Conservation (phyloP, 2,888 invertebrate species). For the Sycophila texana region DNA sequence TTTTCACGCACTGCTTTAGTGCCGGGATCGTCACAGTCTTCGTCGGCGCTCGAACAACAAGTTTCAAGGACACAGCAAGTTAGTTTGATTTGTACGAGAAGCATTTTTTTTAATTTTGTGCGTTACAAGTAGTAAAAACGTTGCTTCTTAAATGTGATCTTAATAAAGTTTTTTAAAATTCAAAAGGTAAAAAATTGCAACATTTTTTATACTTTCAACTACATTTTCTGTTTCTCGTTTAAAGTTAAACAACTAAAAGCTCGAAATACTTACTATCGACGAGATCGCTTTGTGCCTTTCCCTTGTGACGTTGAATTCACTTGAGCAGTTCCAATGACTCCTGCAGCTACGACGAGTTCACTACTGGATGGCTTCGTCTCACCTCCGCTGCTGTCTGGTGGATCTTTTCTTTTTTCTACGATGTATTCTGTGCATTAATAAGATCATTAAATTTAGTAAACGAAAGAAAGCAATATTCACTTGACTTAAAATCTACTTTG, state of each 20-base stretch:
- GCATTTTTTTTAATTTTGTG: neutral
- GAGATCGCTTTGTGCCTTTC: slow-evolving; percentile 82
- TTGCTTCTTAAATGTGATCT: neutral
- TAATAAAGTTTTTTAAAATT: neutral
- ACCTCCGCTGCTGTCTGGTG: slow-evolving; percentile 82
- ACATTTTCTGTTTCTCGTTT: no score
- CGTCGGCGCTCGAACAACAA: slow-evolving; percentile 90
- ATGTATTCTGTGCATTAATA: slow-evolving; percentile 73
- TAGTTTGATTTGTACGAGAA: slow-evolving; percentile 63
- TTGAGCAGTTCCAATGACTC: slow-evolving; percentile 78
- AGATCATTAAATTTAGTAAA: slow-evolving; percentile 60
- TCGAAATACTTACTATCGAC: slow-evolving; percentile 85
- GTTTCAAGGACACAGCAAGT: slow-evolving; percentile 73
- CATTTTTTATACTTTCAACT: neutral
- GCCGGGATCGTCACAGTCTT: slow-evolving; percentile 88
- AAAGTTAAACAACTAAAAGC: neutral
- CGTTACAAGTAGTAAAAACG: slow-evolving; percentile 2
- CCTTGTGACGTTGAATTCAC: slow-evolving; percentile 78
- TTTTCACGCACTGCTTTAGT: slow-evolving; percentile 95
- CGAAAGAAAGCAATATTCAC: slow-evolving; percentile 9
- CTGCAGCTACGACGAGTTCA: slow-evolving; percentile 73
- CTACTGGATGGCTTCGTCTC: slow-evolving; percentile 81
- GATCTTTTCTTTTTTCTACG: slow-evolving; percentile 88
- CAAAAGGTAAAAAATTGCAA: neutral
- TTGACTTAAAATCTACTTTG: neutral